Evolutionary conservation across 2,113 vertebrate species (phyloP).

Genomic region (Heterotilapia buettikoferi): DNA sequence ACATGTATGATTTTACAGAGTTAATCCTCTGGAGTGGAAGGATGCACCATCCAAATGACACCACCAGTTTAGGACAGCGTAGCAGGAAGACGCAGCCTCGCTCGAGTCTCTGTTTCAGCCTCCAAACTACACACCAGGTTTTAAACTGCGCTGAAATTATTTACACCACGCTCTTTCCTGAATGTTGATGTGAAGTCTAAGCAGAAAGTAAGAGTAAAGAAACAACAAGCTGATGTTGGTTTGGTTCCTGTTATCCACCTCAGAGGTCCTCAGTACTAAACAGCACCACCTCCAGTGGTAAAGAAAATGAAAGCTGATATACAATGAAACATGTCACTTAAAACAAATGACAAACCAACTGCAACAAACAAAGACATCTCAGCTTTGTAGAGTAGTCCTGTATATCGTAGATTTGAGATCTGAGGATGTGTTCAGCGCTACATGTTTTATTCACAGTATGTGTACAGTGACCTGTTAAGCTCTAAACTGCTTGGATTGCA

Average conservation of each 20-base stretch:
- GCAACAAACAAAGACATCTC: not conserved
- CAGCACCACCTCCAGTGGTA: not conserved
- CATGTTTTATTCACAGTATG: not conserved
- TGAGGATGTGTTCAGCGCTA: not conserved
- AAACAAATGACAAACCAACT: not conserved
- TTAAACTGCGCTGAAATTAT: not conserved
- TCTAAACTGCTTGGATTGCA: not conserved
- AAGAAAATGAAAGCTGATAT: not conserved
- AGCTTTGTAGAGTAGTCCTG: not conserved
- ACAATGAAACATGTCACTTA: not conserved
- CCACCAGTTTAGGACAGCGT: not conserved
- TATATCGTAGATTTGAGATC: not conserved
- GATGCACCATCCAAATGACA: not conserved
- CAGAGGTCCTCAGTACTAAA: not conserved
- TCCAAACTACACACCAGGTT: not conserved
- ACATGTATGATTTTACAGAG: not conserved
- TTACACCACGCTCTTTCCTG: not conserved
- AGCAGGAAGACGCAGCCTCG: not conserved
- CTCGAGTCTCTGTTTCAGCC: not conserved
- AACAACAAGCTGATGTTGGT: too few species aligned
- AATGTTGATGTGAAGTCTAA: not conserved
- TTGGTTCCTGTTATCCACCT: not conserved
- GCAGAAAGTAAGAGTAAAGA: not conserved
- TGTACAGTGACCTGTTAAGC: not conserved
- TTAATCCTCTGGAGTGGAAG: fast-evolving